These are phyloP conservation scores for Eulimnadia texana DNA, from an alignment of 1,140 invertebrate genomes.

Conservation along the genomic window DNA sequence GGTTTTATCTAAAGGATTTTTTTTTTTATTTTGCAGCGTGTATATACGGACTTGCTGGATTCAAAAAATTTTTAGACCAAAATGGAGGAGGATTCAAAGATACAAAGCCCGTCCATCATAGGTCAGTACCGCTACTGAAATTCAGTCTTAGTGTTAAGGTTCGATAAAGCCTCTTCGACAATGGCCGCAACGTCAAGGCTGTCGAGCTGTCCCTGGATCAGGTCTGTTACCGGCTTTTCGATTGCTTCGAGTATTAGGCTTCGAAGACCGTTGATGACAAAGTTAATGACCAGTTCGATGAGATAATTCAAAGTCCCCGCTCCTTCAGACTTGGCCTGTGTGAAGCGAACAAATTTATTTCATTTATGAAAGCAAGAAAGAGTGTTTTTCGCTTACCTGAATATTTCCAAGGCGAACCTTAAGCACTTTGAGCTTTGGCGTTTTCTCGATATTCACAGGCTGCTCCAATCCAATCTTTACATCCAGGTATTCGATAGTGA, in stretches of 20 bases:
- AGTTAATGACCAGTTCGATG: constrained; percentile 57
- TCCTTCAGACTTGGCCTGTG: constrained; percentile 37
- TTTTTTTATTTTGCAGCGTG: too few species aligned
- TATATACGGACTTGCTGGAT: too few species aligned
- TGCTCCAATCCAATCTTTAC: constrained; percentile 45
- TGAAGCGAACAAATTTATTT: neutral
- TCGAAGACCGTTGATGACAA: constrained; percentile 62
- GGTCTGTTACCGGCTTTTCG: constrained; percentile 51
- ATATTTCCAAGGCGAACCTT: constrained; percentile 69
- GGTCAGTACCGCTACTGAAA: neutral
- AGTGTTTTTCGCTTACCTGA: constrained; percentile 34
- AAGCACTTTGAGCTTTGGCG: constrained; percentile 49
- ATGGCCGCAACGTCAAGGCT: constrained; percentile 48
- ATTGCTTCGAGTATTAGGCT: constrained; percentile 70
- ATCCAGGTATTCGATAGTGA: constrained; percentile 57
- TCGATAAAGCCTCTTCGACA: constrained; percentile 4
- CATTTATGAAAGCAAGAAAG: neutral
- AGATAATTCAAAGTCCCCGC: constrained; percentile 65
- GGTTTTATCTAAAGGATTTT: too few species aligned
- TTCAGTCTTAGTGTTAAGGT: neutral
- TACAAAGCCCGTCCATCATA: neutral
- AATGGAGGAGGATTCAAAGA: neutral
- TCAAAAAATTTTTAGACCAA: too few species aligned
- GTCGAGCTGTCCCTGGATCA: constrained; percentile 49
- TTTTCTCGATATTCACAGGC: constrained; percentile 55